phyloP scores from a whole-genome alignment of 2,113 vertebrate genomes.

The Hirundichthys speculiger region DNA sequence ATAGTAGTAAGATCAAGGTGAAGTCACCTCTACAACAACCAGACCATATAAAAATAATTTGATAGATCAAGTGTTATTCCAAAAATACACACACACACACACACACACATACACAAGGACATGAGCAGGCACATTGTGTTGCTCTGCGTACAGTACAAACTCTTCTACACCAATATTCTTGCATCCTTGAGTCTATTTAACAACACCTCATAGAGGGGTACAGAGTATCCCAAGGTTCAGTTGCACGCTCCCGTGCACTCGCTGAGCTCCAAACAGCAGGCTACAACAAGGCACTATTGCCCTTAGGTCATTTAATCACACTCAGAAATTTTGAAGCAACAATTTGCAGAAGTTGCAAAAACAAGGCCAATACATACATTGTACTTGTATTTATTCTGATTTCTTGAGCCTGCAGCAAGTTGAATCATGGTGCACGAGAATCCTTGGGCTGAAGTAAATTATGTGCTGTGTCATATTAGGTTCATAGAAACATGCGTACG shows the following conservation, averaged over 20 bases:
- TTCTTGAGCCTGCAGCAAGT: conserved; percentile 33
- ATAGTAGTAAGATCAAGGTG: too few relatives aligned
- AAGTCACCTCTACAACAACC: too few relatives aligned
- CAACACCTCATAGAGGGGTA: conserved; percentile 56
- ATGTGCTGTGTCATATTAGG: conserved; percentile 44
- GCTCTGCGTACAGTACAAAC: conserved; percentile 3
- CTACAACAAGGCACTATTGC: conserved; percentile 34
- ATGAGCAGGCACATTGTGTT: not conserved
- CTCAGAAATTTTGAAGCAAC: conserved; percentile 52
- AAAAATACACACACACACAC: conserved; percentile 6
- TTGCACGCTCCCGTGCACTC: conserved; percentile 42
- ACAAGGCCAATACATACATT: conserved; percentile 58
- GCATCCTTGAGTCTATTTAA: conserved; percentile 46
- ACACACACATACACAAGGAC: not conserved
- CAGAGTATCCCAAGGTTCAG: conserved; percentile 48
- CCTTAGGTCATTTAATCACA: conserved; percentile 46
- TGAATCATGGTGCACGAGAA: conserved; percentile 34
- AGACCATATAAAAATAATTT: not conserved
- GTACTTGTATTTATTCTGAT: conserved; percentile 18
- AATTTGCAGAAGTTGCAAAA: conserved; percentile 52
- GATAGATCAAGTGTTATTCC: not conserved
- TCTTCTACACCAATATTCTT: conserved; percentile 9
- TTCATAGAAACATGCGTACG: conserved; percentile 37
- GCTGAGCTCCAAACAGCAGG: conserved; percentile 36
- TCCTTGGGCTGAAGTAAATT: conserved; percentile 37